Evolutionary conservation across 1,140 invertebrate species (phyloP).

Genomic region (Centruroides sculpturatus): DNA sequence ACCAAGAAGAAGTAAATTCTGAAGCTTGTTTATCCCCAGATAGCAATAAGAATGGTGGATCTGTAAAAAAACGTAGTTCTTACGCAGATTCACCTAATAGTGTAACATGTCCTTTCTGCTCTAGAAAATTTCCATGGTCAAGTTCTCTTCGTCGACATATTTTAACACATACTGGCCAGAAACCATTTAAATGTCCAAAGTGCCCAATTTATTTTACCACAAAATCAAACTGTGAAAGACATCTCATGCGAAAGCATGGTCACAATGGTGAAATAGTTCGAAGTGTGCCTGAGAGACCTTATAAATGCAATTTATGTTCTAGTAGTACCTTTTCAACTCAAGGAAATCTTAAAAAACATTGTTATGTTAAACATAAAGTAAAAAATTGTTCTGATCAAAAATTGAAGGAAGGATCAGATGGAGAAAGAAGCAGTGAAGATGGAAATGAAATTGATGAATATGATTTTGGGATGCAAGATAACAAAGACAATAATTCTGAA

Average conservation of each 20-base stretch:
- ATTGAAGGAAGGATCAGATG: constrained; percentile 21
- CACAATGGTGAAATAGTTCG: constrained; percentile 23
- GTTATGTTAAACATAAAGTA: constrained; percentile 46
- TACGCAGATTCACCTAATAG: constrained; percentile 88
- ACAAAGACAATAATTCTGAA: too few relatives aligned
- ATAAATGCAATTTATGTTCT: constrained; percentile 67
- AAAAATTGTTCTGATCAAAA: constrained; percentile 17
- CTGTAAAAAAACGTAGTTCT: constrained; percentile 75
- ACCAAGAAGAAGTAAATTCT: constrained; percentile 12
- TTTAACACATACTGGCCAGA: constrained; percentile 86
- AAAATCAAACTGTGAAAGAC: constrained; percentile 91
- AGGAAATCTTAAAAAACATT: constrained; percentile 61
- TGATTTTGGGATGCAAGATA: too few relatives aligned
- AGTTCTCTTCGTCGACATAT: constrained; percentile 83
- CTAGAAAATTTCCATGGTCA: constrained; percentile 87
- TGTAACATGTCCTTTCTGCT: constrained; percentile 76
- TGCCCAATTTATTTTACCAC: constrained; percentile 88
- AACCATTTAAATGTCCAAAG: constrained; percentile 84
- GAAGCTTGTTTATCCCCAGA: neutral
- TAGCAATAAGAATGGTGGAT: constrained; percentile 1
- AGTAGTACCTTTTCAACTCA: constrained; percentile 70
- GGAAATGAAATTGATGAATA: neutral
- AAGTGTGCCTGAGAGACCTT: constrained; percentile 61
- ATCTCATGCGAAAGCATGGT: constrained; percentile 75
- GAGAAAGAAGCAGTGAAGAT: neutral